Percentiles rank a stretch among this genome's conserved stretches.
Conservation (phyloP, 1,140 invertebrate genomes). For the Neodiprion lecontei region DNA sequence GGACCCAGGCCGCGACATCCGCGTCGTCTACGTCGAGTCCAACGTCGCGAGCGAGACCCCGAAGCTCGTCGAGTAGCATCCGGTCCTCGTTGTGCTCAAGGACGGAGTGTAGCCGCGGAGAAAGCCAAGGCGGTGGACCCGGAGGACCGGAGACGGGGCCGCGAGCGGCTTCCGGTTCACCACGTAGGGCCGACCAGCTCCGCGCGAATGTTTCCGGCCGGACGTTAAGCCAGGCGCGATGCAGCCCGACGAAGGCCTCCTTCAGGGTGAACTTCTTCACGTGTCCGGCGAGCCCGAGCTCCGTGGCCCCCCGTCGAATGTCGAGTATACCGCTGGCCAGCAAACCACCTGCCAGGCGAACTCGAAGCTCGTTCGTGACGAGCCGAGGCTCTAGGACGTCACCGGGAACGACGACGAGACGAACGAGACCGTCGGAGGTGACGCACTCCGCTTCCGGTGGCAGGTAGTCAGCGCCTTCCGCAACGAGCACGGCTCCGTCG, state of each 20-base stretch:
- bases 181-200: constrained; percentile 47
- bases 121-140: constrained; percentile 21
- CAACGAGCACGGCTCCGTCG: constrained; percentile 56
- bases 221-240: constrained; percentile 60
- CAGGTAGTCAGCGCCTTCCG: constrained; percentile 53
- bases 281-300: constrained; percentile 39
- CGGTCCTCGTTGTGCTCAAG: constrained; percentile 42
- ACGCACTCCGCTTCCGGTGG: constrained; percentile 53
- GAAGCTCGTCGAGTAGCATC: constrained; percentile 51
- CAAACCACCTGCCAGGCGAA: constrained; percentile 52
- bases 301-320: constrained; percentile 28
- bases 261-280: constrained; percentile 58
- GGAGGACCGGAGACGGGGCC: constrained; percentile 17
- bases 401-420: constrained; percentile 48
- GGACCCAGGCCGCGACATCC: constrained; percentile 54
- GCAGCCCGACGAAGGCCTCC: constrained; percentile 61
- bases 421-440: constrained; percentile 53
- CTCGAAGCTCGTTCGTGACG: constrained; percentile 55
- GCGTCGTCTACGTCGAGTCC: constrained; percentile 57
- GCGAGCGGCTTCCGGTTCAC: constrained; percentile 29
- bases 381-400: constrained; percentile 48
- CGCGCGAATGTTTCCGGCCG: constrained; percentile 57
- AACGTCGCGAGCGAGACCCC: constrained; percentile 52
- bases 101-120: constrained; percentile 26
- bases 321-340: constrained; percentile 38